These are phyloP conservation scores for Drosophila paramelanica DNA, from an alignment of 2,888 invertebrate genomes.

Conservation along the genomic window DNA sequence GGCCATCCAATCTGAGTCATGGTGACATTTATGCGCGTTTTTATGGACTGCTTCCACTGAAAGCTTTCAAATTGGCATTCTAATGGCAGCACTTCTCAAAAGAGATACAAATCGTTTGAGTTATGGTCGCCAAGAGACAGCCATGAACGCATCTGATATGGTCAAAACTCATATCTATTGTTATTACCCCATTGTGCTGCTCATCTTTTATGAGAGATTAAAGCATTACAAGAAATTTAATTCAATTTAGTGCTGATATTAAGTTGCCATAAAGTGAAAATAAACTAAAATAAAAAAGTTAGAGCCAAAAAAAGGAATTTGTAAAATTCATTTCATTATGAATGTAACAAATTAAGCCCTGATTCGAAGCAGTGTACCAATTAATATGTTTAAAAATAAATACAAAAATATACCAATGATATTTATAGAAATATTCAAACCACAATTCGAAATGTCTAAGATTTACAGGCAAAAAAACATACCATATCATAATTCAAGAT, in stretches of 20 bases:
- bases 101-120: constrained; percentile 76
- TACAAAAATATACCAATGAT: not conserved
- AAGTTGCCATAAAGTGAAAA: not conserved
- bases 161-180: constrained; percentile 72
- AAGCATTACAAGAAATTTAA: constrained; percentile 53
- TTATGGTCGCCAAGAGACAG: constrained; percentile 62
- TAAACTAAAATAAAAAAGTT: not conserved
- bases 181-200: constrained; percentile 38
- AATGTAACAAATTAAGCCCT: no score
- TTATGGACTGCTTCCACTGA: constrained; percentile 76
- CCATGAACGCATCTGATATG: constrained; percentile 65
- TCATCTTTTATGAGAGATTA: constrained; percentile 48
- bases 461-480: constrained; percentile 13
- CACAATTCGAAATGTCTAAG: constrained; percentile 9
- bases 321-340: no score
- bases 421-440: not conserved
- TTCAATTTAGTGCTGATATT: constrained; percentile 23
- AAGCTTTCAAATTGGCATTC: constrained; percentile 77
- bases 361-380: no score
- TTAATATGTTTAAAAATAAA: no score
- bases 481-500: constrained; percentile 36
- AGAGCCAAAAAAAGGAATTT: not conserved
- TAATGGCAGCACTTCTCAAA: constrained; percentile 79
- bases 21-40: constrained; percentile 77
- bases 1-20: constrained; percentile 67